Base-by-base conservation (phyloP, 2,113 vertebrate species). In the Pteropus alecto region DNA sequence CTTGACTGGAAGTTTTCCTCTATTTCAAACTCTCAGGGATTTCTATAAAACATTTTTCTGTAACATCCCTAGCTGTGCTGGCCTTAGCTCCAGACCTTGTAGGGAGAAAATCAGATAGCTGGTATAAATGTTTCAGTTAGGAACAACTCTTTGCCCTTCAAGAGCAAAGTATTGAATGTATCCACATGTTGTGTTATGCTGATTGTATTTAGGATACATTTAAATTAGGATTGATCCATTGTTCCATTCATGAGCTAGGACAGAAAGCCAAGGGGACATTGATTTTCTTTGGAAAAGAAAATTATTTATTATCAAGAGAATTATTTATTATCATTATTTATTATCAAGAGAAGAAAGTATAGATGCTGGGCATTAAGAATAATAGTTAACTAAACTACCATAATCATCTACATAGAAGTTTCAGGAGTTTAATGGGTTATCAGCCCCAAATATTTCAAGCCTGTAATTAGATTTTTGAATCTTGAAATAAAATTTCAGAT, bases 401-500 rank as follows among this genome's bases (percentile, higher is more conserved):
- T 60, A 85, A 78, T 79, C 26, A 81, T 65, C 58, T 2, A n/a
- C 51, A 48, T 48, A 56, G 19, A 88, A 7, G 30, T 71, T 83
- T 65, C 9, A 82, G 51, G n/a, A 95, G 77, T 71, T 83, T 90
- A 79, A 43, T 81, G 21, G 33, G 4, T 33, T 74, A 46, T 51
- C 19, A 56, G n/a, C 4, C 19, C 28, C 71, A n/a, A 48, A 46
- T 76, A 35, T 65, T 93, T 65, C n/a, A 79, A 86, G 14, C 16
- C 33, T 61, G 0, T 19, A 70, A 41, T 89, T 46, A 79, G 15
- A 81, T 58, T 77, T 96, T 97, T 86, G 33, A 91, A 86, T 77
- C 19, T 94, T 81, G 10, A 96, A 89, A 35, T 70, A 92, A 87
- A 96, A 78, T 78, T 85, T 93, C 33, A 90, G 46, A 33, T 51